phyloP scores from a whole-genome alignment of 2,113 vertebrate genomes.

The Talpa occidentalis region DNA sequence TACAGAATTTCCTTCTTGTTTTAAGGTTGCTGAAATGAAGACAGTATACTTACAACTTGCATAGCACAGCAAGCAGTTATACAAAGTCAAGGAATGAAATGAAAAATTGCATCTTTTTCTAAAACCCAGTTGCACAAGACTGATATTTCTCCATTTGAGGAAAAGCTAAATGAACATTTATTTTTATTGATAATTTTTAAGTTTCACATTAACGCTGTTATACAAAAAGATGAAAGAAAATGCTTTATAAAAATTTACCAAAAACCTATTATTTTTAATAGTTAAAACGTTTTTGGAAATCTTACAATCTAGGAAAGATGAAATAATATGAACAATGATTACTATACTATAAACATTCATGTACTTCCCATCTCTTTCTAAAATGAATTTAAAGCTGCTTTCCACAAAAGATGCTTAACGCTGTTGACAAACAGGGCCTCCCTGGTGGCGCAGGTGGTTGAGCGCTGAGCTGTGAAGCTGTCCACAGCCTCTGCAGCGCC shows the following conservation, averaged over 20 bases:
- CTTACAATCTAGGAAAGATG: background rate
- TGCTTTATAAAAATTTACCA: slow-evolving; percentile 27
- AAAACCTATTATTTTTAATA: slow-evolving; percentile 29
- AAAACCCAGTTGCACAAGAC: slow-evolving; percentile 20
- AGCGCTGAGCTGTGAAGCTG: too few species aligned
- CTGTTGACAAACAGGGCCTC: too few species aligned
- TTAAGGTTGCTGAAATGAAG: slow-evolving; percentile 48
- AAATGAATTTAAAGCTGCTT: slow-evolving; percentile 47
- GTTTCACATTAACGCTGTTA: slow-evolving; percentile 12
- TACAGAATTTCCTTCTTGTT: slow-evolving; percentile 40
- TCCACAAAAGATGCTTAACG: slow-evolving; percentile 34
- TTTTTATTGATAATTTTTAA: slow-evolving; percentile 14
- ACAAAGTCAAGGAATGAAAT: slow-evolving; percentile 23
- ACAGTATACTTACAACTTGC: slow-evolving; percentile 16
- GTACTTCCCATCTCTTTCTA: slow-evolving; percentile 13
- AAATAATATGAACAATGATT: slow-evolving; percentile 26
- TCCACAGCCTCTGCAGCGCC: too few species aligned
- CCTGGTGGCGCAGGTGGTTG: too few species aligned
- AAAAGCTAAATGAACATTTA: background rate
- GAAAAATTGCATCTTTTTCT: slow-evolving; percentile 20
- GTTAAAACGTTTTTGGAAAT: slow-evolving; percentile 38
- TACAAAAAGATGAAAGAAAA: slow-evolving; percentile 13
- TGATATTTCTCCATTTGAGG: background rate
- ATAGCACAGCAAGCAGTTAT: background rate
- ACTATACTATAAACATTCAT: slow-evolving; percentile 18